Evolutionary conservation across 37 sponge, comb jelly and placozoan species (phyloP), one percentile per base, ranked within the genome.

Genomic region (Agelas oroides): DNA sequence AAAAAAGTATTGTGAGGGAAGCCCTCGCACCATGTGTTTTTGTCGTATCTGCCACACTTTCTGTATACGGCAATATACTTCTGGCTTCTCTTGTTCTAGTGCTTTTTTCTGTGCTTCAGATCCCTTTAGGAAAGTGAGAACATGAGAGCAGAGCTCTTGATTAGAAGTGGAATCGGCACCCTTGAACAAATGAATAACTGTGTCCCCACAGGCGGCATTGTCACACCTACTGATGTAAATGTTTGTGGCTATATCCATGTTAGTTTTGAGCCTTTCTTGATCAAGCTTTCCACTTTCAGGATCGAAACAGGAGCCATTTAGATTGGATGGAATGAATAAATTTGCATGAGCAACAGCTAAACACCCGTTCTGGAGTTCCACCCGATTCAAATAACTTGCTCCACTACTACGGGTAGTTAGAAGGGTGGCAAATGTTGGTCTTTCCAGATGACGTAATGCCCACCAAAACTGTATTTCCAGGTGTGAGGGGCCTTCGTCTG

Each of bases 401-500:
- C 74, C 83, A 61, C 83, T 70, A 36, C 32, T 81, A n/a, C 82
- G 54, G 21, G 82, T 59, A 37, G 57, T 81, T 6, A 81, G 71
- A 2, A 81, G 59, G 20, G 82, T 81, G 28, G 21, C 58, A 31
- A 70, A 14, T 31, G 74, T 73, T 23, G 52, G 52, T 27, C 0
- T 36, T 23, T 13, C 14, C 0, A 82, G 15, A 60, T 83, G 83
- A 25, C 73, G 21, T 0, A 23, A 40, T 58, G 83, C 38, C 83
- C 83, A 83, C n/a, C 32, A 53, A 59, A 71, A 82, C 73, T 82
- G 83, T 11, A 70, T 39, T 64, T 82, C 83, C 58, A 55, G 61
- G 70, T 82, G 83, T 37, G 18, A 41, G 11, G 83, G 83, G 18
- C 72, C 83, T 39, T 82, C 83, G 70, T 70, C 83, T 56, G 21